Conservation (phyloP, 1,140 invertebrate genomes). For the Zaprionus inermis region DNA sequence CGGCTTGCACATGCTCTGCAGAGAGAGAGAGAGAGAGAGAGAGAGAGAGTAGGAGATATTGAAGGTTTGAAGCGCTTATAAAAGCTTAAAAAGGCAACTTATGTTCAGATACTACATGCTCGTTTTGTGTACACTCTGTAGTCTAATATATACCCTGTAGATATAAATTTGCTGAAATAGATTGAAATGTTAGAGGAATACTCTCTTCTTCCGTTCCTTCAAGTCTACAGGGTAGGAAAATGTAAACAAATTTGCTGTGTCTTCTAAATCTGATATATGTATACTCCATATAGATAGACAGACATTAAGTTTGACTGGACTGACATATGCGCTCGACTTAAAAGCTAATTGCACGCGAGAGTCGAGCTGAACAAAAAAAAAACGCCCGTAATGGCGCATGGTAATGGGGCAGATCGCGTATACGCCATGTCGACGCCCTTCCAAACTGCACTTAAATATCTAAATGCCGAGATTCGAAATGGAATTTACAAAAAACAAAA, state of each 20-base stretch:
- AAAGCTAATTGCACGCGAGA: slow-evolving; percentile 49
- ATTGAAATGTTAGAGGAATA: not conserved
- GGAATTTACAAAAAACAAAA: slow-evolving; percentile 36
- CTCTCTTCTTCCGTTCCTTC: not conserved
- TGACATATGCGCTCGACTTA: slow-evolving; percentile 46
- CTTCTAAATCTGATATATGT: not conserved
- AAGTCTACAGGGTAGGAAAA: no score
- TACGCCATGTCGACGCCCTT: slow-evolving; percentile 29
- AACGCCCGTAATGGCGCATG: not conserved
- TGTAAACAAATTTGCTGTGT: not conserved
- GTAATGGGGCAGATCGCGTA: slow-evolving; percentile 22
- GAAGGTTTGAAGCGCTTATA: not conserved
- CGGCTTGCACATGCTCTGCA: not conserved
- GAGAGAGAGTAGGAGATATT: no score
- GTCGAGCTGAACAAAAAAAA: no score
- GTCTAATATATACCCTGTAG: not conserved
- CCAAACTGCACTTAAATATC: slow-evolving; percentile 38
- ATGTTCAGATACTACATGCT: not conserved
- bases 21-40: not conserved
- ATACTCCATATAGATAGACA: slow-evolving; percentile 3
- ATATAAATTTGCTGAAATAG: not conserved
- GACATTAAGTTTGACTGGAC: slow-evolving; percentile 44
- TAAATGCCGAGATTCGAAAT: slow-evolving; percentile 66
- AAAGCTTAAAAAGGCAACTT: not conserved
- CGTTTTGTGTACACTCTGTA: no score